Evolutionary conservation across 2,797 vertebrate genomes (phyloP).

Genomic region (Iguana delicatissima): DNA sequence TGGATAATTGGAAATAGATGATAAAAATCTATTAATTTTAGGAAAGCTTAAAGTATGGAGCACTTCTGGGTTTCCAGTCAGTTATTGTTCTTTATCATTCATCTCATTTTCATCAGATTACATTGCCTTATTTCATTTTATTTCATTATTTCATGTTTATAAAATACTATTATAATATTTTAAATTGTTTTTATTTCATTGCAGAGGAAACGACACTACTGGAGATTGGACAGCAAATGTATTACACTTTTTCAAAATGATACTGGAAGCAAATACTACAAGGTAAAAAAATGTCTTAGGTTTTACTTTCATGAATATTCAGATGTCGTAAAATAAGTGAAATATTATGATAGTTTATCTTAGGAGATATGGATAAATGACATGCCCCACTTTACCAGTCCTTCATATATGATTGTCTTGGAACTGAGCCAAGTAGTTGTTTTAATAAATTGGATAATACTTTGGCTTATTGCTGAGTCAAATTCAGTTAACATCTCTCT

Average conservation of each 20-base stretch:
- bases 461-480: not conserved
- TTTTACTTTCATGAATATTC: not conserved
- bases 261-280: constrained; percentile 97
- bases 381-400: too few species aligned
- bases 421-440: not conserved
- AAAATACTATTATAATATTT: constrained; percentile 27
- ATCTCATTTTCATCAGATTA: not conserved
- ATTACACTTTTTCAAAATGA: constrained; percentile 97
- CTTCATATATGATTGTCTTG: too few species aligned
- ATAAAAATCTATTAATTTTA: not conserved
- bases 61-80: not conserved
- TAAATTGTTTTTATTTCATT: constrained; percentile 49
- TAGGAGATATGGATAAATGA: not conserved
- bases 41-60: not conserved
- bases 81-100: not conserved
- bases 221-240: constrained; percentile 97
- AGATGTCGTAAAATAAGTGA: not conserved
- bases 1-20: not conserved
- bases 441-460: not conserved
- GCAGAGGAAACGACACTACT: constrained; percentile 96
- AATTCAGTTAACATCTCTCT: not conserved
- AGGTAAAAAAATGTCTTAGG: constrained; percentile 81
- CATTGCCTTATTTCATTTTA: constrained; percentile 10
- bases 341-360: too few species aligned
- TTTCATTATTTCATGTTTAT: not conserved